Evolutionary conservation across 2,888 invertebrate species (phyloP), one percentile per base, ranked within the genome.

Genomic region (Luffia ferchaultella): DNA sequence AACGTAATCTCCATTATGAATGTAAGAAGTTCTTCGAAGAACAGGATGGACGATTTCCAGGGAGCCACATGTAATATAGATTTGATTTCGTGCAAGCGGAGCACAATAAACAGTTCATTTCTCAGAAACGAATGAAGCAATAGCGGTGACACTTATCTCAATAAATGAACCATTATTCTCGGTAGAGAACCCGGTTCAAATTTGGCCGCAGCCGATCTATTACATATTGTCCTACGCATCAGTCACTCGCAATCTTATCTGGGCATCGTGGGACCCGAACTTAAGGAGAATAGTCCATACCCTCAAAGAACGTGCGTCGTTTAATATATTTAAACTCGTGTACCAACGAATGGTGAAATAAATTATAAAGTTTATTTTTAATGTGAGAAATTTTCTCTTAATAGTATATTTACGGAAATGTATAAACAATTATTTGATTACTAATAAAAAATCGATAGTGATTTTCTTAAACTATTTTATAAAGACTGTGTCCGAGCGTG

Each of bases 221-320:
- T 71, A 73, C 70, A 71, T 67, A 77, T 76, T 79, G 78, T 78
- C 71, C 73, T 72, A 74, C 64, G 72, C 75, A 80, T 79, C 79
- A 74, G 73, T 73, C 74, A 73, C 64, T 68, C 66, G 70, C 70
- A 76, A 77, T 79, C 78, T 80, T 76, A 78, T 79, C 79, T 65
- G 57, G 56, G 60, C 64, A 80, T 80, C 80, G 79, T 80, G 80
- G 70, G 80, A 80, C 70, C 70, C 62, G 46, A 58, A 62, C 61
- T 67, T 63, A 61, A 63, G 61, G 60, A 48, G n/a, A 50, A 51
- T 44, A 45, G 40, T 46, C n/a, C 50, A 20, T 49, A 41, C 50
- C 30, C 55, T 54, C 53, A 58, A 54, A 50, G 20, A 50, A 41
- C 18, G 52, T 53, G 54, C 53, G 45, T 43, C 30, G 5, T 30